phyloP scores from a whole-genome alignment of 2,888 invertebrate species.

The Notocelia uddmanniana region DNA sequence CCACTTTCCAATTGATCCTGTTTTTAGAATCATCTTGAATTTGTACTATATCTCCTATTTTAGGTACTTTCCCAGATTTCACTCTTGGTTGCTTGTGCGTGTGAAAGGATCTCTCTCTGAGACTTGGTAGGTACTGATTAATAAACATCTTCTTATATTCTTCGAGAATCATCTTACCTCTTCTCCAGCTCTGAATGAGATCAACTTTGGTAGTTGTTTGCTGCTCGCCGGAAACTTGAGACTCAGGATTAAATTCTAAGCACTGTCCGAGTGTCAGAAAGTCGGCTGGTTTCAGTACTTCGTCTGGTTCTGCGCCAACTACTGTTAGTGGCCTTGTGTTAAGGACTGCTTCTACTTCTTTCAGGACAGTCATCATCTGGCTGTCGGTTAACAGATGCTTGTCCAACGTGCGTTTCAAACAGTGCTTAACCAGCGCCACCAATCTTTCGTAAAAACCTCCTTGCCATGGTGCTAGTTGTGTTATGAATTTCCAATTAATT shows the following conservation, averaged over 20 bases:
- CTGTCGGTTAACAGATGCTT: slow-evolving; percentile 8
- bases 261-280: slow-evolving; percentile 20
- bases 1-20: slow-evolving; percentile 8
- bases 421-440: slow-evolving; percentile 21
- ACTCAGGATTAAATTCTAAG: not conserved
- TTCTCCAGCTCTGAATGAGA: slow-evolving; percentile 44
- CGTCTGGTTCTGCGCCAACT: slow-evolving; percentile 25
- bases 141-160: slow-evolving; percentile 44
- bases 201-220: slow-evolving; percentile 23
- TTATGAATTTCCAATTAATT: slow-evolving; percentile 49
- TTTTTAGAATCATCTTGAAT: not conserved
- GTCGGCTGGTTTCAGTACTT: slow-evolving; percentile 34
- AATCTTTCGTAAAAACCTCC: slow-evolving; percentile 50
- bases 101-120: slow-evolving; percentile 7
- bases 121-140: slow-evolving; percentile 1
- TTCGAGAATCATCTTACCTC: slow-evolving; percentile 38
- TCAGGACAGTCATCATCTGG: slow-evolving; percentile 8
- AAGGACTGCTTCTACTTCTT: slow-evolving; percentile 8
- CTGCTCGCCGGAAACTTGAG: too few species aligned
- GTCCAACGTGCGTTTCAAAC: too few species aligned
- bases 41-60: slow-evolving; percentile 8
- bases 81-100: not conserved
- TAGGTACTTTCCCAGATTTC: not conserved
- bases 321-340: slow-evolving; percentile 26
- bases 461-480: slow-evolving; percentile 48